A percentile compares a stretch with the other conserved stretches of the same genome.
phyloP scores from a whole-genome alignment of 2,888 invertebrate genomes.

The Cryptus viduatorius region DNA sequence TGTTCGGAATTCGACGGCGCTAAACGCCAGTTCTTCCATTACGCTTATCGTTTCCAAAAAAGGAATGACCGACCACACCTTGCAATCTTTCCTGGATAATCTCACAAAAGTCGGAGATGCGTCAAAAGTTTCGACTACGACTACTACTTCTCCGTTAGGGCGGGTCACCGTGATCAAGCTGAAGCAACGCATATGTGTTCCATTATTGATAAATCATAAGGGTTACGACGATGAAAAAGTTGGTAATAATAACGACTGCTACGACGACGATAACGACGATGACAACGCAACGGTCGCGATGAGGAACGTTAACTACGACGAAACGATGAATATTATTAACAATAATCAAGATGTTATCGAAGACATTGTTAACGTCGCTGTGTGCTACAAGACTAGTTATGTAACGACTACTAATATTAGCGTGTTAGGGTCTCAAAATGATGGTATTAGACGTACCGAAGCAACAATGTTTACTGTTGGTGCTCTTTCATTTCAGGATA shows the following conservation, averaged over 20 bases:
- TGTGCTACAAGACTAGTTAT: constrained; percentile 82
- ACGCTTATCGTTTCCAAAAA: constrained; percentile 85
- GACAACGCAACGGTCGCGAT: constrained; percentile 43
- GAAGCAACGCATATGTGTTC: constrained; percentile 85
- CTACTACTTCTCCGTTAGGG: constrained; percentile 71
- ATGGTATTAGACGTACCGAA: constrained; percentile 85
- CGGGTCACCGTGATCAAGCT: constrained; percentile 82
- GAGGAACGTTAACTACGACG: constrained; percentile 50
- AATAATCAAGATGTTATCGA: constrained; percentile 78
- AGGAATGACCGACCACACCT: constrained; percentile 81
- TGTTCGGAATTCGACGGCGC: constrained; percentile 5
- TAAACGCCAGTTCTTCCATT: constrained; percentile 84
- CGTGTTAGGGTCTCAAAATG: constrained; percentile 82
- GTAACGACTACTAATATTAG: constrained; percentile 82
- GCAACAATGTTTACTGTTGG: constrained; percentile 85
- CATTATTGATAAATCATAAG: constrained; percentile 83
- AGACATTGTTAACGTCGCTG: constrained; percentile 80
- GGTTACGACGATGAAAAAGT: constrained; percentile 75
- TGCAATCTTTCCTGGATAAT: constrained; percentile 79
- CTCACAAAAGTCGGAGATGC: constrained; percentile 76
- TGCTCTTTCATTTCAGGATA: constrained; percentile 86
- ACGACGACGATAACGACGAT: constrained; percentile 69
- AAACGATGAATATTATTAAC: constrained; percentile 75
- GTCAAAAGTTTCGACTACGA: constrained; percentile 71
- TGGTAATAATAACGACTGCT: constrained; percentile 68